Evolutionary conservation across 2,113 vertebrate genomes (phyloP).

Genomic region (Loxodonta africana): DNA sequence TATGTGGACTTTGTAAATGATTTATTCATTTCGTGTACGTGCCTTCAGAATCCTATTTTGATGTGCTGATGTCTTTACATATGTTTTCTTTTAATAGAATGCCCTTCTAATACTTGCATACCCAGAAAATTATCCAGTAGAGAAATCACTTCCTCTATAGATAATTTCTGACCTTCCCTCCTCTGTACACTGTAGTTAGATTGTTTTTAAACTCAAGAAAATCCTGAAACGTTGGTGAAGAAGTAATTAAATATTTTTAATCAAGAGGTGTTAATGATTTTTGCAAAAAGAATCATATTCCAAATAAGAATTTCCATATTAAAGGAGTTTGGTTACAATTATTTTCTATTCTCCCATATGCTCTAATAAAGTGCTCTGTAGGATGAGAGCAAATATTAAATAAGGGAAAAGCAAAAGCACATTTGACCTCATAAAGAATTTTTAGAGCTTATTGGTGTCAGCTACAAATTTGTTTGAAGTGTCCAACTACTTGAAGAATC

Average conservation of each 20-base stretch:
- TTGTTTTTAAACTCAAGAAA: not conserved
- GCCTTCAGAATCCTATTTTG: constrained; percentile 20
- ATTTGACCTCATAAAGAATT: not conserved
- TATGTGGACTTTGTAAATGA: not conserved
- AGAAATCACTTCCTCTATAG: not conserved
- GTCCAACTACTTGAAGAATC: not conserved
- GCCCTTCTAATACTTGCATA: not conserved
- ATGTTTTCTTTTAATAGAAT: constrained; percentile 15
- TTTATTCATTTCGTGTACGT: not conserved
- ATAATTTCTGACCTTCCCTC: not conserved
- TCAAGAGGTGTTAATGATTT: not conserved
- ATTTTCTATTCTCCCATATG: not conserved
- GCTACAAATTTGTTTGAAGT: not conserved
- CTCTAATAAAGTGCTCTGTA: not conserved
- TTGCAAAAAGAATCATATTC: not conserved
- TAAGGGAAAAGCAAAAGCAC: not conserved
- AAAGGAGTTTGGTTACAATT: not conserved
- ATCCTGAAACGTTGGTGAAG: not conserved
- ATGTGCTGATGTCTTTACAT: not conserved
- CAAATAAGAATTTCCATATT: not conserved
- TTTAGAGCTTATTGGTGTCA: not conserved
- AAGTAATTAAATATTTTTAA: not conserved
- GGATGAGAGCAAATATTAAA: not conserved
- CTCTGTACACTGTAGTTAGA: not conserved
- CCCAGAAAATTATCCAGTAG: not conserved